Evolutionary conservation across 1,140 invertebrate species (phyloP), one percentile per base, ranked within the genome.

Genomic region (Oreohelix idahoensis): DNA sequence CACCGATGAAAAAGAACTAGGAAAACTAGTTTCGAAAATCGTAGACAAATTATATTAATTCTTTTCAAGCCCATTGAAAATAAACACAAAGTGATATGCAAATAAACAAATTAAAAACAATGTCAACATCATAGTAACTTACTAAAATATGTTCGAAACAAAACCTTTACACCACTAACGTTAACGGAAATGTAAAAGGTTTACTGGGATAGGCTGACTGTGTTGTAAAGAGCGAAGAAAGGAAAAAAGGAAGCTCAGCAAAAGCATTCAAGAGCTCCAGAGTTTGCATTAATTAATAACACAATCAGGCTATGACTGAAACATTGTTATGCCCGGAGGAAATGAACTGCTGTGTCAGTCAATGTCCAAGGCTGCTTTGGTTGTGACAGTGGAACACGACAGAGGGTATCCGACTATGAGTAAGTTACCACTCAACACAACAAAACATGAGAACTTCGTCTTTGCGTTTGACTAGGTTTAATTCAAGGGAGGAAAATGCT

Each of bases 331-430:
- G 38, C 23, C 38, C 10, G 39, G 1, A 17, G 39, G 71, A 11
- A 23, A 39, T 45, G 71, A 73, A 2, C 36, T 73, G 39, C 42
- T 39, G 26, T 42, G 15, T 42, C 17, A 39, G 36, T 15, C 71
- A 4, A 42, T 42, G 39, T 73, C 23, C 26, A 45, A 39, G 36
- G 26, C 71, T 42, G 36, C 36, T 39, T 39, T 39, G 15, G 71
- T 39, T 45, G 29, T 42, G 71, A 73, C 71, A 42, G 81, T 85
- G 84, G 79, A 84, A 78, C 75, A 84, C 80, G 84, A 84, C 79
- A 69, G 84, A 79, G 39, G 76, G 79, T 76, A 70, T 29, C 39
- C 79, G 75, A 45, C 38, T n/a, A 77, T 51, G 75, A 77, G 75
- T 53, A 32, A 53, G 75, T 77, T 58, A 32, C 73, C 2, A 51